These are phyloP conservation scores for Aurelia aurita complex sp. Pacific DNA, from an alignment of 30 jellyfish, hydroid and myxozoan species.

Conservation along the genomic window DNA sequence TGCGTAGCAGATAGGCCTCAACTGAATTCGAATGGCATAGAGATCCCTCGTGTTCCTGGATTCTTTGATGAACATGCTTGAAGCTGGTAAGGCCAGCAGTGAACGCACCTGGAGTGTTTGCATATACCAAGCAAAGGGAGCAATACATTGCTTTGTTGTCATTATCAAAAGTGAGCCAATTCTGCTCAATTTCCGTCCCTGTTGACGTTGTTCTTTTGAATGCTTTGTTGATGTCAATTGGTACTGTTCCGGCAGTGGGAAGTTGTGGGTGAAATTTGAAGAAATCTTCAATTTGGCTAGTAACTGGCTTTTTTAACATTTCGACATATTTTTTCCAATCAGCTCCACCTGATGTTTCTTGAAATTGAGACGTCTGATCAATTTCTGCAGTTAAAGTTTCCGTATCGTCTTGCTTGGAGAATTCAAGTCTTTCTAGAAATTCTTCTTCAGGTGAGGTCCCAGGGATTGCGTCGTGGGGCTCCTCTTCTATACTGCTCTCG, in stretches of 20 bases:
- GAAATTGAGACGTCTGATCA: neutral
- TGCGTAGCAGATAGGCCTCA: constrained; percentile 12
- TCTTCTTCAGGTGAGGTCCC: constrained; percentile 2
- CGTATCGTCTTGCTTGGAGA: neutral
- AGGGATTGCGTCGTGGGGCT: constrained; percentile 1
- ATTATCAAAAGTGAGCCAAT: constrained; percentile 49
- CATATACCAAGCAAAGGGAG: constrained; percentile 48
- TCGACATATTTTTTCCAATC: constrained; percentile 14
- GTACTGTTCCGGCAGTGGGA: constrained; percentile 13
- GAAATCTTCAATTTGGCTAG: constrained; percentile 36
- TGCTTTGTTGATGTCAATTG: constrained; percentile 32
- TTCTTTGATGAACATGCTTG: constrained; percentile 15
- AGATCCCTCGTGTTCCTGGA: too few relatives aligned
- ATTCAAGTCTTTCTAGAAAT: constrained; percentile 8
- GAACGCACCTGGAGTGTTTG: constrained; percentile 21
- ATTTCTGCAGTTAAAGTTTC: neutral
- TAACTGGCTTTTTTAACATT: constrained; percentile 20
- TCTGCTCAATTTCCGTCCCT: constrained; percentile 24
- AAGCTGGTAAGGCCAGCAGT: constrained; percentile 13
- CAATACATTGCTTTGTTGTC: constrained; percentile 11
- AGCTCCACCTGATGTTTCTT: constrained; percentile 9
- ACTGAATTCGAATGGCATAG: neutral
- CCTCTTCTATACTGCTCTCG: neutral
- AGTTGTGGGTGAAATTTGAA: constrained; percentile 36
- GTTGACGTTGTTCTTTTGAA: constrained; percentile 38